phyloP scores from a whole-genome alignment of 2,797 vertebrate genomes.

The Xerus rutilus region DNA sequence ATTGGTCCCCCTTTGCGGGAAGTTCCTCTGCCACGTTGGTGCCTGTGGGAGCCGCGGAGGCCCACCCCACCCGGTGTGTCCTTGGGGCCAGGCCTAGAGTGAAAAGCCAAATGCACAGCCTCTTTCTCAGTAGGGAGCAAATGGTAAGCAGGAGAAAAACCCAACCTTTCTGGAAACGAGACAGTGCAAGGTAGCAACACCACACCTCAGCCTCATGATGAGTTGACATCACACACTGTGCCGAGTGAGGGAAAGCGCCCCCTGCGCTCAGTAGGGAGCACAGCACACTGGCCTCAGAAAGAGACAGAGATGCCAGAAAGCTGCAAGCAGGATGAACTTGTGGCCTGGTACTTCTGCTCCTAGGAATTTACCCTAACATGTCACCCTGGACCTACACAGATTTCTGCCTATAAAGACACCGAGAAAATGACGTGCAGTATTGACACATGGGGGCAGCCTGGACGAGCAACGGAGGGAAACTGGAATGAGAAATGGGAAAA shows the following conservation, averaged over 20 bases:
- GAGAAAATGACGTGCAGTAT: background rate
- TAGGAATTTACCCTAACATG: background rate
- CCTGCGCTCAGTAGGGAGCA: background rate
- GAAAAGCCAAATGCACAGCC: background rate
- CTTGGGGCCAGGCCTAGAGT: background rate
- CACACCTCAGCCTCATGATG: accelerated
- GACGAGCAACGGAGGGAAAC: accelerated
- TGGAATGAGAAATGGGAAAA: background rate
- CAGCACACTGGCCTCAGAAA: background rate
- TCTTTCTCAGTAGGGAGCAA: background rate
- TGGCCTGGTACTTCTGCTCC: background rate
- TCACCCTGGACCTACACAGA: background rate
- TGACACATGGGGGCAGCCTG: accelerated
- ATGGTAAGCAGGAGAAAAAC: no score
- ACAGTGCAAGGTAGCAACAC: background rate
- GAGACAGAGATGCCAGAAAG: background rate
- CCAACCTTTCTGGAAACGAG: background rate
- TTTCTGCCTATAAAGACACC: background rate
- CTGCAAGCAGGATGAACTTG: background rate
- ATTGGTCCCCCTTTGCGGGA: accelerated
- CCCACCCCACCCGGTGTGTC: background rate
- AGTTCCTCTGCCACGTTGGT: accelerated
- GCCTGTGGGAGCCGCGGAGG: accelerated
- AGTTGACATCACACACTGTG: no score
- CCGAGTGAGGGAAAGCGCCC: background rate